Evolutionary conservation across 2,888 invertebrate genomes (phyloP).

Genomic region (Hydrotaea cyrtoneurina): DNA sequence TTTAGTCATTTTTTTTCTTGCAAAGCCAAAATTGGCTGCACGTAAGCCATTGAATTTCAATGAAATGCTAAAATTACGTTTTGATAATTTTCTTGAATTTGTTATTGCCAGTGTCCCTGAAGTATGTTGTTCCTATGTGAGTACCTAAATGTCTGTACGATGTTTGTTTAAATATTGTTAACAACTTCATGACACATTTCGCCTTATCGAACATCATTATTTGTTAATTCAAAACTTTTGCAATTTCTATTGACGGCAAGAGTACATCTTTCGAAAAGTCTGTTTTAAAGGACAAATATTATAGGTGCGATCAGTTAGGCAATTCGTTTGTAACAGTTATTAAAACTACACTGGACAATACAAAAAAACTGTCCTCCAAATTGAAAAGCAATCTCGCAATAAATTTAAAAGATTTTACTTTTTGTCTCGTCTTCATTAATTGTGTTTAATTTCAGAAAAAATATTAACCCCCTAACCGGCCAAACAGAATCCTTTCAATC

Average conservation of each 20-base stretch:
- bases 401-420: too few relatives aligned
- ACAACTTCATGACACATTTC: conserved; percentile 34
- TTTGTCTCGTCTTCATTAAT: too few relatives aligned
- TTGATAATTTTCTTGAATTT: not conserved
- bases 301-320: not conserved
- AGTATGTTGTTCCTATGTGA: not conserved
- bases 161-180: conserved; percentile 4
- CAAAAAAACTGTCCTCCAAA: too few relatives aligned
- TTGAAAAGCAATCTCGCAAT: too few relatives aligned
- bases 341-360: too few relatives aligned
- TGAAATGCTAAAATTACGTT: not conserved
- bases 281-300: not conserved
- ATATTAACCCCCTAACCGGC: too few relatives aligned
- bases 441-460: too few relatives aligned
- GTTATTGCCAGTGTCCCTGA: not conserved
- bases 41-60: not conserved
- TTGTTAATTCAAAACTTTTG: conserved; percentile 46
- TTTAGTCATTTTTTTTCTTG: not conserved
- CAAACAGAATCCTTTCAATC: too few relatives aligned
- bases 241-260: not conserved
- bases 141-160: not conserved
- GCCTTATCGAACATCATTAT: conserved; percentile 52
- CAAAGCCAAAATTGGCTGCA: not conserved
- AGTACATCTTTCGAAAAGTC: conserved; percentile 24
- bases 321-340: not conserved